Conservation (phyloP, 2,113 vertebrate genomes). For the Perca flavescens region DNA sequence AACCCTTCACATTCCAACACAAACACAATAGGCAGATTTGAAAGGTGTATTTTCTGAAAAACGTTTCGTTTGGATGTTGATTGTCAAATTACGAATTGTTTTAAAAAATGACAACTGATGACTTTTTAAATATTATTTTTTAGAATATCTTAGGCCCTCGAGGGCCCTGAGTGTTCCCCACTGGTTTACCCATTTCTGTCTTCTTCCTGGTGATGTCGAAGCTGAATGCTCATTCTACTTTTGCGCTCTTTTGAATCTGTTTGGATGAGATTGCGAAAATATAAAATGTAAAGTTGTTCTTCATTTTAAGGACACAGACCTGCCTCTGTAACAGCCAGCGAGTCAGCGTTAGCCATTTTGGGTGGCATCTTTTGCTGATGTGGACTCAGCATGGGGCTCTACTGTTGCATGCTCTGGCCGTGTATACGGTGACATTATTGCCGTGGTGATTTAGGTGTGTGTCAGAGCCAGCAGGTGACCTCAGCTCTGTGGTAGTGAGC, state of each 20-base stretch:
- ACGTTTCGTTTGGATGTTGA: no score
- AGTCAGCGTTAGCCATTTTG: not conserved
- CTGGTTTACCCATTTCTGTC: no score
- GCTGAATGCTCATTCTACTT: not conserved
- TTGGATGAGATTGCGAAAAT: not conserved
- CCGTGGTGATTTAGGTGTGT: conserved; percentile 77
- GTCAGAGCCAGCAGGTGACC: conserved; percentile 80
- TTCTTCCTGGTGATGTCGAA: not conserved
- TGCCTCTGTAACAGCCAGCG: conserved; percentile 10
- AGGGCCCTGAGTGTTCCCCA: no score
- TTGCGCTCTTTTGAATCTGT: not conserved
- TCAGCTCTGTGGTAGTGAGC: conserved; percentile 81
- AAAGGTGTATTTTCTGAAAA: no score
- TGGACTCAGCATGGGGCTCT: conserved; percentile 45
- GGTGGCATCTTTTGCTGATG: conserved; percentile 52
- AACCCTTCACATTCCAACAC: no score
- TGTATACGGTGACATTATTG: conserved; percentile 61
- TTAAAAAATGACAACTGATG: no score
- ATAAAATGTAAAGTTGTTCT: not conserved
- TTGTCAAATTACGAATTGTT: no score
- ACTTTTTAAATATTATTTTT: no score
- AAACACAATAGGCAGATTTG: no score
- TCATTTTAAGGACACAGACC: conserved; percentile 13
- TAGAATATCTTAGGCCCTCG: no score
- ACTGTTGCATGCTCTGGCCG: conserved; percentile 29